Percentiles rank a stretch among this genome's conserved stretches.
phyloP scores from a whole-genome alignment of 2,888 invertebrate species.

The Acanthopleura granulata region DNA sequence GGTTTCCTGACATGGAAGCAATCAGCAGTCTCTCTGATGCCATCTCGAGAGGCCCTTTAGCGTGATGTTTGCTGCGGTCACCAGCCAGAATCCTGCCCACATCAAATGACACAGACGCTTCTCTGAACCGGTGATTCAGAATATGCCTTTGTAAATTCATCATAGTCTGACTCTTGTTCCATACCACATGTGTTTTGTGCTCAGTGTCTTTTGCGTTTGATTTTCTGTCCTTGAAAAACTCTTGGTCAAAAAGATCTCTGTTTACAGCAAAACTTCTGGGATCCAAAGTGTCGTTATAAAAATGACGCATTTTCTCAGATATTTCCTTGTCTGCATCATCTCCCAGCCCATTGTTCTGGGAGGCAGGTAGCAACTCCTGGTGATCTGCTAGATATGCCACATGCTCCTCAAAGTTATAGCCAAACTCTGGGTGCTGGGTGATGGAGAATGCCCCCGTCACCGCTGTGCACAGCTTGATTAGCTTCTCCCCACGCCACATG shows the following conservation, averaged over 20 bases:
- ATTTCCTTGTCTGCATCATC: constrained; percentile 33
- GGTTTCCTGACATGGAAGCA: constrained; percentile 56
- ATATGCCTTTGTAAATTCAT: constrained; percentile 62
- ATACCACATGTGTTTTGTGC: constrained; percentile 40
- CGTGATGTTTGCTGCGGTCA: constrained; percentile 42
- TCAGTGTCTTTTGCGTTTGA: not conserved
- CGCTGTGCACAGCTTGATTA: constrained; percentile 57
- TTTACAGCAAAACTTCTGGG: constrained; percentile 62
- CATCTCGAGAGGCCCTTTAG: constrained; percentile 56
- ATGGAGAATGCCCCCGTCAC: constrained; percentile 59
- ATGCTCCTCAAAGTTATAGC: constrained; percentile 55
- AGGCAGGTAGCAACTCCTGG: constrained; percentile 23
- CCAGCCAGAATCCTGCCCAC: constrained; percentile 51
- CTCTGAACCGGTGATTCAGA: constrained; percentile 47
- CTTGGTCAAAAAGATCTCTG: constrained; percentile 57
- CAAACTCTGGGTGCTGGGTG: constrained; percentile 59
- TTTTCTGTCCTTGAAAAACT: constrained; percentile 48
- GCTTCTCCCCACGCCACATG: constrained; percentile 64
- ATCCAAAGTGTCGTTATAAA: constrained; percentile 58
- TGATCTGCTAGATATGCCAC: constrained; percentile 37
- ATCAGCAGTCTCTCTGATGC: constrained; percentile 57
- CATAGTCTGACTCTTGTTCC: constrained; percentile 62
- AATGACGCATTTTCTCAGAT: constrained; percentile 42
- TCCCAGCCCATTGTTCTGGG: not conserved
- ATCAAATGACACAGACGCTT: constrained; percentile 44